Evolutionary conservation across 2,797 vertebrate genomes (phyloP), one percentile per base, ranked within the genome.

Genomic region (Yasuhikotakia modesta): DNA sequence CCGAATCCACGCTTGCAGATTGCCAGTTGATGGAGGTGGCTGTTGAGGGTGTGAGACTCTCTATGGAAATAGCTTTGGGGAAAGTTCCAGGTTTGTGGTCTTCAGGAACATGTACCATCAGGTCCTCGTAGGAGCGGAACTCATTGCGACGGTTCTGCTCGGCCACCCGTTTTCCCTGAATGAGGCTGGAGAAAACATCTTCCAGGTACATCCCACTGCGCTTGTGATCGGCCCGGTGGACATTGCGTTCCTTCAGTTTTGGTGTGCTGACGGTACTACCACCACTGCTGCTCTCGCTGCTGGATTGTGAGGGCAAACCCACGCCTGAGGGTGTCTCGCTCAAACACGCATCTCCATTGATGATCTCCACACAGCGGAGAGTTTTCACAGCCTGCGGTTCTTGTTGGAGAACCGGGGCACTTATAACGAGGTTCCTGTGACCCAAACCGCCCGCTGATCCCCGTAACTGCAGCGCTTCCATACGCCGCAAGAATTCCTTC

Each of bases 1-100:
- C 91, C 43, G 94, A 85, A 67, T 93, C 91, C 87, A 94, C 86
- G 82, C 92, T 91, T 6, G 92, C 92, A 0, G 92, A 92, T 84
- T 94, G 95, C 96, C 96, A 97, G 87, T 90, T 94, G 11, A 94
- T 92, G 6, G 90, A 91, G 11, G 88, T 90, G 12, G 85, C 86
- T 10, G 72, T 92, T 45, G 94, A 94, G 5, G 97, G 97, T 0
- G 97, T 95, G 16, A 99, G 93, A 83, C 97, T 99, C 87, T 99
- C 97, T 11, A 99, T 99, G 39, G 98, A 99, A 68, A 99, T 92
- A 0, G 98, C 97, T 90, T 99, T 99, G 53, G 97, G 98, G 82
- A 99, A 99, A 0, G 98, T 99, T 73, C 98, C 98, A 0, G 98
- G 98, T 83, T 99, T 99, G 90, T 99, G 97, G 87, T 99, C 98